These are phyloP conservation scores for Danaus chrysippus DNA, from an alignment of 2,888 invertebrate genomes.

Conservation along the genomic window DNA sequence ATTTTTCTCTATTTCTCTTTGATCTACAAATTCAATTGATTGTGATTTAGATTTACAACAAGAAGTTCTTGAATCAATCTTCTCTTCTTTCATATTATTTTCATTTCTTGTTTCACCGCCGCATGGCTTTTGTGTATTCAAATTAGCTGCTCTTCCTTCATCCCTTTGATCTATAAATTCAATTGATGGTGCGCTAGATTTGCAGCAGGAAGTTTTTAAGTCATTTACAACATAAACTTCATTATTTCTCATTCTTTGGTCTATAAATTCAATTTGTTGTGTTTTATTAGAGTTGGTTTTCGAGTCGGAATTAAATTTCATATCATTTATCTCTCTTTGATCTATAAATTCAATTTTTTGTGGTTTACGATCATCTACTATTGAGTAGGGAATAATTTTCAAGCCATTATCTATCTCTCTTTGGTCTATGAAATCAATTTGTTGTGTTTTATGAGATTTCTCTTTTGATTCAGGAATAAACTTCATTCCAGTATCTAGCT, in stretches of 20 bases:
- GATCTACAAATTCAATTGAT: conserved; percentile 15
- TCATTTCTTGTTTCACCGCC: background rate
- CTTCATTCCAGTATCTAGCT: background rate
- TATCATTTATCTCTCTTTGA: background rate
- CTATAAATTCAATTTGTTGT: conserved; percentile 2
- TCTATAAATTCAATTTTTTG: conserved; percentile 5
- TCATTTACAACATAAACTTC: background rate
- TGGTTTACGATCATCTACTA: background rate
- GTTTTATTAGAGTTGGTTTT: no score
- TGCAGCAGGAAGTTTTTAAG: no score
- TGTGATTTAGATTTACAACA: background rate
- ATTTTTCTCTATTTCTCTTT: background rate
- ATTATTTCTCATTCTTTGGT: conserved; percentile 28
- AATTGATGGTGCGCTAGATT: no score
- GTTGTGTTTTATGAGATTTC: background rate
- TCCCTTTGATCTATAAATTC: no score
- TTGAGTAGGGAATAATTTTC: conserved; percentile 6
- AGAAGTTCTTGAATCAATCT: background rate
- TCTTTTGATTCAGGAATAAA: background rate
- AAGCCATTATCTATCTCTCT: conserved; percentile 27
- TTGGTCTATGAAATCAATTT: conserved; percentile 7
- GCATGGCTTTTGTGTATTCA: no score
- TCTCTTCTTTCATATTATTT: background rate
- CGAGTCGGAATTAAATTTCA: no score
- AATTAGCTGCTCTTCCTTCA: no score